Evolutionary conservation across 2,797 vertebrate genomes (phyloP).

Genomic region (Champsocephalus esox): DNA sequence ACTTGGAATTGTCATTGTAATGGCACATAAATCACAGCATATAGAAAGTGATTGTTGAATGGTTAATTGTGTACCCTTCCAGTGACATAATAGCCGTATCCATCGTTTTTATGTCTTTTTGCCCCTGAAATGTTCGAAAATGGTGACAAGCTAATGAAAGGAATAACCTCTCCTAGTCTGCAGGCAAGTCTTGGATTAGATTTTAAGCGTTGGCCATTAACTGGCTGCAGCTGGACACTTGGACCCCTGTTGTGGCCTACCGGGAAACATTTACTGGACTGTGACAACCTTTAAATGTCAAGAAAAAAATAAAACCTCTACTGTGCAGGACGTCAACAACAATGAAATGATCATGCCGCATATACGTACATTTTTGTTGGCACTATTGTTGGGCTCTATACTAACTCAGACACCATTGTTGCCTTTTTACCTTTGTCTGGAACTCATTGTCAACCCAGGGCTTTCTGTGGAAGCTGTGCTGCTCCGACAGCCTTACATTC

Average conservation of each 20-base stretch:
- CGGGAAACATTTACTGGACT: conserved; percentile 65
- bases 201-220: conserved; percentile 49
- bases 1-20: conserved; percentile 14
- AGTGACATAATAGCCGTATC: conserved; percentile 16
- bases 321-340: conserved; percentile 57
- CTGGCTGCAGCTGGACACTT: conserved; percentile 58
- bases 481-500: conserved; percentile 62
- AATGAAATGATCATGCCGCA: conserved; percentile 73
- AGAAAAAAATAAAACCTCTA: conserved; percentile 62
- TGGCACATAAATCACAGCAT: conserved; percentile 4
- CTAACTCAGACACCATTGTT: conserved; percentile 69
- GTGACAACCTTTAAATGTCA: conserved; percentile 67
- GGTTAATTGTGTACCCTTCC: conserved; percentile 21
- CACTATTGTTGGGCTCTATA: conserved; percentile 63
- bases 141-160: conserved; percentile 39
- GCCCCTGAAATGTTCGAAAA: conserved; percentile 23
- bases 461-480: conserved; percentile 52
- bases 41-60: not conserved
- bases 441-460: conserved; percentile 55
- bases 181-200: conserved; percentile 41
- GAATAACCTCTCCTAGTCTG: conserved; percentile 43
- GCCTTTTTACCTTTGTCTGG: conserved; percentile 73
- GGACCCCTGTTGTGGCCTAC: conserved; percentile 57
- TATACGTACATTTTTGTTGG: conserved; percentile 61
- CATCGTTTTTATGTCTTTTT: conserved; percentile 26